Evolutionary conservation across 2,888 invertebrate species (phyloP).

Genomic region (Dorcus parallelipipedus): DNA sequence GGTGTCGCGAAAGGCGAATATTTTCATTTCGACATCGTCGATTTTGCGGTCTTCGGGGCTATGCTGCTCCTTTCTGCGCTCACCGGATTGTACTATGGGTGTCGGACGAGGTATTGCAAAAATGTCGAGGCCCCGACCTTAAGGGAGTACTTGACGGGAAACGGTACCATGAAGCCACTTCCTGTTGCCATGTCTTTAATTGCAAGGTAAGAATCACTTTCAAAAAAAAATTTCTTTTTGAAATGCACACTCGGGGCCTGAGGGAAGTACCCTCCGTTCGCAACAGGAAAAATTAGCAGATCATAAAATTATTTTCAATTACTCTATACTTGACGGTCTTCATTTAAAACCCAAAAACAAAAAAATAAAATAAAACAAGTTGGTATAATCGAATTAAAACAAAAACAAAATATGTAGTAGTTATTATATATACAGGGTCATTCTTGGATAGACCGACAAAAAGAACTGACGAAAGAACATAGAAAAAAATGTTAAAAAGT

Average conservation of each 20-base stretch:
- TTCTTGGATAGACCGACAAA: too few relatives aligned
- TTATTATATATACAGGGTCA: too few relatives aligned
- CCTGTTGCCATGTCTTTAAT: conserved; percentile 85
- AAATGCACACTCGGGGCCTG: neutral
- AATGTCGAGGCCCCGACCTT: conserved; percentile 50
- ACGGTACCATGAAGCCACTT: conserved; percentile 69
- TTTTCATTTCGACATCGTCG: conserved; percentile 46
- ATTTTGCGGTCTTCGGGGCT: conserved; percentile 69
- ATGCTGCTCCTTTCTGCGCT: conserved; percentile 69
- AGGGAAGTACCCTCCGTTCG: too few relatives aligned
- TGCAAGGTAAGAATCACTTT: conserved; percentile 62
- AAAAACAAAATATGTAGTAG: too few relatives aligned
- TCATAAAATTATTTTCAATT: too few relatives aligned
- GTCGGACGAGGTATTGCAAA: conserved; percentile 51
- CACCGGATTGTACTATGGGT: conserved; percentile 72
- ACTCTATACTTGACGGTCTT: too few relatives aligned
- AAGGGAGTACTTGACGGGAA: conserved; percentile 74
- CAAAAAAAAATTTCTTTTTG: neutral
- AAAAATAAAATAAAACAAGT: too few relatives aligned
- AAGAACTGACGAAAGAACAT: too few relatives aligned
- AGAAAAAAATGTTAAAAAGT: too few relatives aligned
- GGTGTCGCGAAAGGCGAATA: conserved; percentile 3
- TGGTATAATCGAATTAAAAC: too few relatives aligned
- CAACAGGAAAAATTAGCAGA: too few relatives aligned
- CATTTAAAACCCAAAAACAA: too few relatives aligned